Conservation (phyloP, 2,888 invertebrate genomes). For the Dione vanillae region DNA sequence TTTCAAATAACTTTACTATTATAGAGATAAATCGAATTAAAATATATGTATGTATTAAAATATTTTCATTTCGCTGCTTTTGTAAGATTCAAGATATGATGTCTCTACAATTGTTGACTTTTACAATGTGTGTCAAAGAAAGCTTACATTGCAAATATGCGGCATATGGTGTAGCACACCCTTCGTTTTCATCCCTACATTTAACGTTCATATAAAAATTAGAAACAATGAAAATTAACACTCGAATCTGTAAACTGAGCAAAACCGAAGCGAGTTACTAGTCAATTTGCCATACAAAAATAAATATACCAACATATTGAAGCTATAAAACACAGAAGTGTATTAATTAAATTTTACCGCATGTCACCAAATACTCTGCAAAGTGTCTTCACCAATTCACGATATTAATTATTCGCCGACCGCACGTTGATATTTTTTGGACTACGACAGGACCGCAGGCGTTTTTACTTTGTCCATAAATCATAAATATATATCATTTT, state of each 20-base stretch:
- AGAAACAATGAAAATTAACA: background rate
- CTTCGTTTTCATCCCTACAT: no score
- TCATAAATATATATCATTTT: constrained; percentile 6
- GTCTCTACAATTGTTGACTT: no score
- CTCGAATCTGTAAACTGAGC: background rate
- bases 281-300: constrained; percentile 5
- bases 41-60: no score
- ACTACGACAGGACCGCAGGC: constrained; percentile 10
- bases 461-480: constrained; percentile 7
- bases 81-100: no score
- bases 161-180: no score
- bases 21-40: no score
- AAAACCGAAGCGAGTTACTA: background rate
- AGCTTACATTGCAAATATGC: no score
- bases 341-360: constrained; percentile 23
- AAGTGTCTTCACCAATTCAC: constrained; percentile 25
- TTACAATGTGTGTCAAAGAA: no score
- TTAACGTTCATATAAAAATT: no score
- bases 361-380: constrained; percentile 21
- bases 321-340: background rate
- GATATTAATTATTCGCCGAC: constrained; percentile 27
- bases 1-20: no score
- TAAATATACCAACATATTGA: background rate
- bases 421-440: constrained; percentile 24
- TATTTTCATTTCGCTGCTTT: no score